Base-by-base conservation (phyloP, 1,140 invertebrate genomes). In the Halesus radiatus region DNA sequence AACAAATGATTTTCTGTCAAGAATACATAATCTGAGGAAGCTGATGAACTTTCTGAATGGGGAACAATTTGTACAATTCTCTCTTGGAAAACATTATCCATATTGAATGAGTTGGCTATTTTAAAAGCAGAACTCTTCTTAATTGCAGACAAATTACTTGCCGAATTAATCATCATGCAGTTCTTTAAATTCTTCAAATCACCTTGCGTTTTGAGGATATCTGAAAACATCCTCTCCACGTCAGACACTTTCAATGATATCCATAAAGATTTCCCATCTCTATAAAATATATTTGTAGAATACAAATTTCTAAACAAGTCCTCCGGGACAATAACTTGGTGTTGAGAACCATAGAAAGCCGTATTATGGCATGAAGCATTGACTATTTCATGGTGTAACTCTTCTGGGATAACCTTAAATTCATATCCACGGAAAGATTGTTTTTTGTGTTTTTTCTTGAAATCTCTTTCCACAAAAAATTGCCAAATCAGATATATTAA, bases 51-150 rank as follows among this genome's bases (percentile, higher is more conserved):
- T 16, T 56, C 58, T 26, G 56, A 6, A 18, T 22, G 60, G 18
- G 82, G 82, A 66, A 83, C 18, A 64, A 83, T 81, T 80, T 83
- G 82, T 4, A 83, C 82, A 62, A 81, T 80, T 74, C 79, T 76
- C 58, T 83, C 76, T 53, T 50, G 16, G 15, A 3, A 56, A 53
- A 68, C n/a, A 18, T 26, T 66, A 0, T 18, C 76, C 18, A 60
- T 26, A 18, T 20, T 75, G 8, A 58, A 58, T 56, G 23, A n/a
- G 10, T 29, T 45, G 16, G 73, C 73, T 18, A 32, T 60, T n/a
- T n/a, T n/a, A 0, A 75, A 58, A 5, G 16, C 45, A 23, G 3
- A 73, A 18, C 22, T 54, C 16, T 58, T 58, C 23, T 16, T 60
- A 13, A 23, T 23, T 16, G 13, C 4, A 18, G 20, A 15, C n/a